phyloP scores from a whole-genome alignment of 2,797 vertebrate genomes.

The Sandelia bainsii region DNA sequence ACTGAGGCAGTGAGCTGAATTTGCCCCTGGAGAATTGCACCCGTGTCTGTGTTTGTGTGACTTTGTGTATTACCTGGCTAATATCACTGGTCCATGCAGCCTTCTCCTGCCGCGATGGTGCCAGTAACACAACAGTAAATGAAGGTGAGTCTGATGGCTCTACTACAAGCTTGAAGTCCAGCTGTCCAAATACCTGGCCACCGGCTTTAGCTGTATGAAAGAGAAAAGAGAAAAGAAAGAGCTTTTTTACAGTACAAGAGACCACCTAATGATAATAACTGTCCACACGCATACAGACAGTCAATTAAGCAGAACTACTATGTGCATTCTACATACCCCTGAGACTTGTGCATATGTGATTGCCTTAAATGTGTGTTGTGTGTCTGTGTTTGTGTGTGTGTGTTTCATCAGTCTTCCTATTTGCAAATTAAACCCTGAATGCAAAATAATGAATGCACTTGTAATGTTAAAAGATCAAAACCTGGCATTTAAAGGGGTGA shows the following conservation, averaged over 20 bases:
- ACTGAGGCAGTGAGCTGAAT: slow-evolving; percentile 49
- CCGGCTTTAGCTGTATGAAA: slow-evolving; percentile 88
- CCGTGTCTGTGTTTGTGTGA: slow-evolving; percentile 58
- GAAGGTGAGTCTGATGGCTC: slow-evolving; percentile 90
- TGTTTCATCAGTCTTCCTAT: slow-evolving; percentile 30
- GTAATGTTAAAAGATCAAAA: slow-evolving; percentile 70
- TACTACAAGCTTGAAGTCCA: slow-evolving; percentile 97
- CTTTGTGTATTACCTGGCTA: slow-evolving; percentile 90
- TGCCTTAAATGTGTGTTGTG: slow-evolving; percentile 12
- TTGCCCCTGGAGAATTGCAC: slow-evolving; percentile 57
- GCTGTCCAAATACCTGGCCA: slow-evolving; percentile 94
- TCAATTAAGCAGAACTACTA: slow-evolving; percentile 61
- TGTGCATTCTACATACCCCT: slow-evolving; percentile 32
- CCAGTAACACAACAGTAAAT: slow-evolving; percentile 94
- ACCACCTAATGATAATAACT: background rate
- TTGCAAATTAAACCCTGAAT: slow-evolving; percentile 26
- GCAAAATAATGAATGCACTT: slow-evolving; percentile 50
- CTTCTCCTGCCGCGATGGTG: slow-evolving; percentile 96
- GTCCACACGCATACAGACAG: slow-evolving; percentile 12
- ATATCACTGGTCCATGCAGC: slow-evolving; percentile 99
- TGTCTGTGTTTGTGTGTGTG: slow-evolving; percentile 10
- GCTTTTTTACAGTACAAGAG: slow-evolving; percentile 5
- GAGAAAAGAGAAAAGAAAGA: background rate
- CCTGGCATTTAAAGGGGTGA: slow-evolving; percentile 78
- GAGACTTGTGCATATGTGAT: slow-evolving; percentile 25